Evolutionary conservation across 2,797 vertebrate genomes (phyloP), one percentile per base, ranked within the genome.

Genomic region (Leptoclinus maculatus): DNA sequence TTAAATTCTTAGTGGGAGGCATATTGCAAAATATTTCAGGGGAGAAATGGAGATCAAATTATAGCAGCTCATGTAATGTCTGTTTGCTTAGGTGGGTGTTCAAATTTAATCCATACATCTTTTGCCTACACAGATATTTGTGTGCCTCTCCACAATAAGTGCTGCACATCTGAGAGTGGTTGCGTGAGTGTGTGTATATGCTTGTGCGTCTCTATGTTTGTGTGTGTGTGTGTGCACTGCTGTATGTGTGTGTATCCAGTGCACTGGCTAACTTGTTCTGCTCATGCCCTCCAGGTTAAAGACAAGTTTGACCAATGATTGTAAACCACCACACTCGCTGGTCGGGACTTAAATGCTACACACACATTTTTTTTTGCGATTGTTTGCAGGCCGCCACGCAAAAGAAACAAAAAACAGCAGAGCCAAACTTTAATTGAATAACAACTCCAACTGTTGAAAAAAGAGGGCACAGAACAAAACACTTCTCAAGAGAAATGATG

Each of bases 211-310:
- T 77, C 25, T 56, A 14, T 10, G 23, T 73, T 49, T 76, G 54
- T 17, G 76, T 72, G 75, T 11, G 60, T 63, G 80, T 36, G 71
- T 62, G 36, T 60, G 64, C 57, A 25, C 47, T 77, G 68, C 38
- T 36, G 65, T 11, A 4, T 53, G 7, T 17, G 34, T 63, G 66
- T 59, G 39, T 82, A 60, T 58, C 34, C 7, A 32, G 32, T 57
- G 57, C 21, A 32, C 8, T 16, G 14, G 63, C 36, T 66, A 64
- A 56, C 66, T 71, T 74, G 6, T 43, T 17, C 53, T 71, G 57
- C 43, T 71, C 7, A 17, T 64, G 51, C 41, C 77, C 68, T 83
- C 13, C 70, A 83, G 85, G 82, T 69, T 79, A 78, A 78, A 76
- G 85, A 76, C 47, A 39, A 66, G 9, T 67, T 2, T 85, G 78